Conservation (phyloP, 2,113 vertebrate genomes). For the Dipodomys ordii region DNA sequence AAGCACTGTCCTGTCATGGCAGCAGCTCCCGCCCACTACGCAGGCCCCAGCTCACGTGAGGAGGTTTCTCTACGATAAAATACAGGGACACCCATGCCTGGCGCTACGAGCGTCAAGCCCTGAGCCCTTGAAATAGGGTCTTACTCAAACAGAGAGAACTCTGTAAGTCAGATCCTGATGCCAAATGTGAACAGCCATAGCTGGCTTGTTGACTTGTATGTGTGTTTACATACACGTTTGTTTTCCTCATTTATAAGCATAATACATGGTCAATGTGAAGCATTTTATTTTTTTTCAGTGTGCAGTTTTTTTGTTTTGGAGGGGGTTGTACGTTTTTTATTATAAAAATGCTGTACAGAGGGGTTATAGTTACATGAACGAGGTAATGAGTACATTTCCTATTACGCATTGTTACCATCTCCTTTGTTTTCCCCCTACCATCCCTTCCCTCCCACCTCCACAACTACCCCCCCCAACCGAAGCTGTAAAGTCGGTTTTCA, state of each 20-base stretch:
- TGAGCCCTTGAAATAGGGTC: not conserved
- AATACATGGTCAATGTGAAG: not conserved
- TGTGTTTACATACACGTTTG: not conserved
- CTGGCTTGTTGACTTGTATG: not conserved
- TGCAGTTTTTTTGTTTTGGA: too few relatives aligned
- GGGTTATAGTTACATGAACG: too few relatives aligned
- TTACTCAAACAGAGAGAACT: not conserved
- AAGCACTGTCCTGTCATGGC: not conserved
- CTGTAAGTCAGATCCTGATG: not conserved
- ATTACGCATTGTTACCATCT: too few relatives aligned
- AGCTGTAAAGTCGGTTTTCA: too few relatives aligned
- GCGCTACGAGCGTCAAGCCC: not conserved
- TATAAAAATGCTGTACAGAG: too few relatives aligned
- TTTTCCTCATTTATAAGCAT: slow-evolving; percentile 14
- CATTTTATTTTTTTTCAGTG: too few relatives aligned
- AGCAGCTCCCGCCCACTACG: not conserved
- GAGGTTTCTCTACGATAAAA: not conserved
- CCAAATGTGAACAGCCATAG: not conserved
- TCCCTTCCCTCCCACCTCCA: too few relatives aligned
- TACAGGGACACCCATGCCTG: not conserved
- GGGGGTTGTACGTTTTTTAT: too few relatives aligned
- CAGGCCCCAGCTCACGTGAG: not conserved
- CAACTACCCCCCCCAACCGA: too few relatives aligned
- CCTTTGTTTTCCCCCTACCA: too few relatives aligned
- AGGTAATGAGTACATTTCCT: too few relatives aligned